Evolutionary conservation across 2,888 invertebrate genomes (phyloP), one percentile per base, ranked within the genome.

Genomic region (Zhengitettix transpicula): DNA sequence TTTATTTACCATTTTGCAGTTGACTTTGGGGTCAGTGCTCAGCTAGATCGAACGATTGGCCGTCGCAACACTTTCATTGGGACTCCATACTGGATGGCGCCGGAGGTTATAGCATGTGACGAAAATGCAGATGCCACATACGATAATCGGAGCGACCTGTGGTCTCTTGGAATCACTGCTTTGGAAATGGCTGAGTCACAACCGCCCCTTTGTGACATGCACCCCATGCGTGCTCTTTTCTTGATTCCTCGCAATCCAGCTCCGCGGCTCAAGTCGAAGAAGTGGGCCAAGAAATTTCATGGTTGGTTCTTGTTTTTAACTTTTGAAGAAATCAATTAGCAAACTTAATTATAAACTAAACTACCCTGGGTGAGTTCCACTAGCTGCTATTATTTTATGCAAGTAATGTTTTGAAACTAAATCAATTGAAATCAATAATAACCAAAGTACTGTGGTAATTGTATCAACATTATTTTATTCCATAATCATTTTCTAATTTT

Each of bases 141-240:
- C 72, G 99, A 99, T 77, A 97, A 97, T 78, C 85, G 92, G 69
- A 90, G 89, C 68, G 92, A 92, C 75, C 79, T 92, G 63, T 91
- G 90, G 90, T 90, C 89, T 56, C 78, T 90, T 66, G 92, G 98
- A 69, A 99, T 99, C 71, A 99, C 98, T 61, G 95, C 98, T 58
- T 81, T 99, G 65, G 99, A 99, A 81, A 99, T 99, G 99, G 98
- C 99, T 61, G 99, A 99, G 78, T 95, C 95, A 69, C 96, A 97
- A 76, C 98, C 98, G 64, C 97, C 99, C 51, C 82, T 99, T 62
- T 99, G 98, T 79, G 98, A 99, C 80, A 84, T 99, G 74, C 99
- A 99, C 80, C 99, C 99, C 40, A 99, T 99, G 99, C 82, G 98
- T 70, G 98, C 98, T 66, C 81, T 98, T 67, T 99, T 98, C 77